A percentile compares a stretch with the other conserved stretches of the same genome.
phyloP scores from a whole-genome alignment of 2,888 invertebrate genomes.

The Plagiodera versicolora region DNA sequence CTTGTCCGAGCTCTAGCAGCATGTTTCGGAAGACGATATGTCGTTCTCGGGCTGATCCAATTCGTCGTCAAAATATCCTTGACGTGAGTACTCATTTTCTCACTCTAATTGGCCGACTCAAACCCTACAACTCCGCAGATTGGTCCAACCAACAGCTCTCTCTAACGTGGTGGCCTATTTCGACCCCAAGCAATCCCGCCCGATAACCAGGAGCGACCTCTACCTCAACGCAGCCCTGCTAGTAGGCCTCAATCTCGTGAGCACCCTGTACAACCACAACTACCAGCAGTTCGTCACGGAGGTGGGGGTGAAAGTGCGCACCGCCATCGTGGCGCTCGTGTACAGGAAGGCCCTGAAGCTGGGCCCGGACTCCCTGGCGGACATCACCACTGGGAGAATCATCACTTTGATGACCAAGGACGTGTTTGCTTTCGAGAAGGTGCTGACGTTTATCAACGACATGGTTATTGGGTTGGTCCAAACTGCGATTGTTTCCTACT shows the following conservation, averaged over 20 bases:
- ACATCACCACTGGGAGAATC: slow-evolving; percentile 70
- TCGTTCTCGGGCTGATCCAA: slow-evolving; percentile 38
- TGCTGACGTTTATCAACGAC: slow-evolving; percentile 85
- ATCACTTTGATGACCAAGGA: slow-evolving; percentile 93
- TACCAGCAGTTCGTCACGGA: slow-evolving; percentile 76
- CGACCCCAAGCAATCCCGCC: slow-evolving; percentile 30
- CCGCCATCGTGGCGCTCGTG: slow-evolving; percentile 78
- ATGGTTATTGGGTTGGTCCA: slow-evolving; percentile 89
- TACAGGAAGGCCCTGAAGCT: slow-evolving; percentile 64
- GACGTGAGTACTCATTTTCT: slow-evolving; percentile 41
- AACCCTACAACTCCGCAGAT: too few relatives aligned
- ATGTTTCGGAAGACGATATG: slow-evolving; percentile 35
- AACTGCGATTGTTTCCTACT: slow-evolving; percentile 74
- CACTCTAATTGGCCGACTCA: too few relatives aligned
- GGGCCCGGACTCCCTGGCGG: slow-evolving; percentile 61
- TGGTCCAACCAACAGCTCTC: slow-evolving; percentile 40
- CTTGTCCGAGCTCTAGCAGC: slow-evolving; percentile 29
- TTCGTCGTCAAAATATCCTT: slow-evolving; percentile 34
- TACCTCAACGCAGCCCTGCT: slow-evolving; percentile 75
- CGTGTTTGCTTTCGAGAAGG: slow-evolving; percentile 86
- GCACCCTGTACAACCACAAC: slow-evolving; percentile 69
- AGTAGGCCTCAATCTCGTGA: slow-evolving; percentile 69
- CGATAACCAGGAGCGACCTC: slow-evolving; percentile 53
- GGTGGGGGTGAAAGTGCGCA: slow-evolving; percentile 72
- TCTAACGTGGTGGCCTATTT: slow-evolving; percentile 43